Percentiles rank a stretch among this genome's conserved stretches.
Conservation (phyloP, 2,888 invertebrate species). For the Petrophora chlorosata region DNA sequence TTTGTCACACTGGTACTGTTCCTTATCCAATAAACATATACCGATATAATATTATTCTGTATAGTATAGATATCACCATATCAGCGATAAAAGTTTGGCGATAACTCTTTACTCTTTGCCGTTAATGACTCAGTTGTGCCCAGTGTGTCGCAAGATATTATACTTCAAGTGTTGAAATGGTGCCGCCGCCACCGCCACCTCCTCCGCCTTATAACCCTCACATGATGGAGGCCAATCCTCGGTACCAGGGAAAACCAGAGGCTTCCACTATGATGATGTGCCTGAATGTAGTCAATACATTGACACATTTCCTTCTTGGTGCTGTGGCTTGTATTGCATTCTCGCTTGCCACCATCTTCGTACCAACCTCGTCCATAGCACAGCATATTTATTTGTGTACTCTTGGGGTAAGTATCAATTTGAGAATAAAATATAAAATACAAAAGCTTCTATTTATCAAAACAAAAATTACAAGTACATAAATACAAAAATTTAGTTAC, state of each 20-base stretch:
- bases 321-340: slow-evolving; percentile 46
- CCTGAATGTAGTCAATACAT: slow-evolving; percentile 44
- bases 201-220: slow-evolving; percentile 19
- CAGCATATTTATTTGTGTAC: slow-evolving; percentile 60
- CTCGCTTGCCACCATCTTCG: slow-evolving; percentile 25
- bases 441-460: too few relatives aligned
- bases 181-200: slow-evolving; percentile 33
- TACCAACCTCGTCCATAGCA: slow-evolving; percentile 6
- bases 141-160: background rate
- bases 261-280: slow-evolving; percentile 29
- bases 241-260: slow-evolving; percentile 23
- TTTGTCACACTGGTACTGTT: too few relatives aligned
- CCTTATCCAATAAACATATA: too few relatives aligned
- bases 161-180: slow-evolving; percentile 15
- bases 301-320: slow-evolving; percentile 52
- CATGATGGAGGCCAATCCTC: slow-evolving; percentile 32
- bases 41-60: too few relatives aligned
- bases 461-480: too few relatives aligned
- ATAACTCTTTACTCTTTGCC: background rate
- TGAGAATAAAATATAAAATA: background rate
- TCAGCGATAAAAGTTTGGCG: background rate
- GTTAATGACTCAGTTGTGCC: slow-evolving; percentile 9
- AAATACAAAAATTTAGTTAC: too few relatives aligned
- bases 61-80: slow-evolving; percentile 10
- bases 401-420: slow-evolving; percentile 56